Base-by-base conservation (phyloP, 2,113 vertebrate species). In the Chrysemys picta region DNA sequence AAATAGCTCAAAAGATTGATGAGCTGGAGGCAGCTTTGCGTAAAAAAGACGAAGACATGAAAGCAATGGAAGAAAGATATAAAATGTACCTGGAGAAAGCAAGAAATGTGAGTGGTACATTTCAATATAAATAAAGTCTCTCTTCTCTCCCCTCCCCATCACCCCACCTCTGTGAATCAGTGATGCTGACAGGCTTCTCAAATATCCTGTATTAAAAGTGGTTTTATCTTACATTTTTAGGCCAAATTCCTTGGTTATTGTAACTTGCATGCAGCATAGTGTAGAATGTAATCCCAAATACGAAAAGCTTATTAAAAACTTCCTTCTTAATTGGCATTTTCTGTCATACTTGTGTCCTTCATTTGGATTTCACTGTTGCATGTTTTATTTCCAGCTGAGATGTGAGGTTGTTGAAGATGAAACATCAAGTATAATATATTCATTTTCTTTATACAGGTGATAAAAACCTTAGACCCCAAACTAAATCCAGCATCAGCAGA, bases 11-110 rank as follows among this genome's bases (percentile, higher is more conserved):
- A 97, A 99, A 99, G 95, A 97, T 99, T 93, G 99, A 98, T 83
- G 99, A 99, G 96, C 98, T 99, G 96, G 99, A 99, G 97, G 98
- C 99, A 59, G 99, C 99, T 91, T 98, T 99, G 94, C 99, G 98
- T 93, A 99, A 99, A 98, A 99, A 99, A 93, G 99, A 99, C 84
- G 99, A 99, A 27, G 99, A 99, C 98, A 99, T 99, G 99, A 98
- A 98, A 97, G 99, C 99, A 21, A 99, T 99, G 99, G 99, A 99
- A 94, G 99, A 99, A 93, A 98, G 99, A 96, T 99, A 99, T 25
- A 99, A 99, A 97, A 99, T 99, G 99, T 99, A 99, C 96, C 98
- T 99, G 95, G 99, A 99, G 96, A 99, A 99, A 98, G 99, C 99
- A 96, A 99, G 99, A 94, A 99, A 99, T 93, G 99, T 99, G 97